A percentile compares a stretch with the other conserved stretches of the same genome.
Conservation (phyloP, 2,113 vertebrate genomes). For the Chaetorhynchus papuensis region DNA sequence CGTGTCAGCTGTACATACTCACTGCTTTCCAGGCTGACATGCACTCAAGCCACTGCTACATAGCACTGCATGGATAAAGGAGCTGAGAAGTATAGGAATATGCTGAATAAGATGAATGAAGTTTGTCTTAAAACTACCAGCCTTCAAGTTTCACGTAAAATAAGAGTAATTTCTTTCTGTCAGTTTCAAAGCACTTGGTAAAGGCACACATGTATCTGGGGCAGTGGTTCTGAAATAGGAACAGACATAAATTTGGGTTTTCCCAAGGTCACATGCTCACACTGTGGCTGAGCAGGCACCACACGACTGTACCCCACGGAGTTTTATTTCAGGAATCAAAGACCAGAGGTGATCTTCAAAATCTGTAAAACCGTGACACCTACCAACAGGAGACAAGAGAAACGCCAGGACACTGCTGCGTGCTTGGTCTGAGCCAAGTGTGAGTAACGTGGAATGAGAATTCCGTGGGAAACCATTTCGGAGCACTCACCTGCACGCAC, state of each 20-base stretch:
- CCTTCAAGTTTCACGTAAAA: neutral
- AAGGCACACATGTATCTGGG: neutral
- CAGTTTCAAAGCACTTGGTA: neutral
- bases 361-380: too few species aligned
- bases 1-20: neutral
- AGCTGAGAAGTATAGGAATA: neutral
- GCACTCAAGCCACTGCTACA: neutral
- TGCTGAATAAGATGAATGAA: neutral
- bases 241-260: neutral
- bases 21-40: neutral
- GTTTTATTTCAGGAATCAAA: neutral
- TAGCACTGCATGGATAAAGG: neutral
- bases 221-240: neutral
- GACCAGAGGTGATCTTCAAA: neutral
- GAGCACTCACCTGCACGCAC: neutral
- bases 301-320: rapidly evolving
- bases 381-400: neutral
- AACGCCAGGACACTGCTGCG: rapidly evolving
- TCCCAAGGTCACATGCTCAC: neutral
- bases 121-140: neutral
- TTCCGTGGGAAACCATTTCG: neutral
- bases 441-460: neutral
- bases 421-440: rapidly evolving
- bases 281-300: neutral
- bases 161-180: neutral